Evolutionary conservation across 2,888 invertebrate genomes (phyloP).

Genomic region (Cosmia pyralina): DNA sequence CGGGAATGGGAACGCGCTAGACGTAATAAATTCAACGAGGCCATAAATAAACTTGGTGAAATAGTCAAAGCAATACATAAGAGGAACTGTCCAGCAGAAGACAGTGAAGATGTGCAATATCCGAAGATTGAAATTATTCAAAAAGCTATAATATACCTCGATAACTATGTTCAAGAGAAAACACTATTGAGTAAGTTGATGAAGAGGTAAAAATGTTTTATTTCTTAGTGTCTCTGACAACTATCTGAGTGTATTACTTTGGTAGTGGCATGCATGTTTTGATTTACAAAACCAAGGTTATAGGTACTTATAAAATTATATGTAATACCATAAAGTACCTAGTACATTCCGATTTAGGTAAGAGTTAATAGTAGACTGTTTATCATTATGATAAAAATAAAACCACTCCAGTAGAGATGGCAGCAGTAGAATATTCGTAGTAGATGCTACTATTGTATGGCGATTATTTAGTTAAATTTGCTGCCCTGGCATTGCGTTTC

Average conservation of each 20-base stretch:
- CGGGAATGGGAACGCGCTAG: conserved; percentile 93
- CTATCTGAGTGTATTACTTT: too few relatives aligned
- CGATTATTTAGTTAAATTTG: neutral
- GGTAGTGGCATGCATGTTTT: neutral
- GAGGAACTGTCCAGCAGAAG: conserved; percentile 71
- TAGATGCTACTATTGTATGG: too few relatives aligned
- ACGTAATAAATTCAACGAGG: conserved; percentile 91
- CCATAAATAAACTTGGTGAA: conserved; percentile 82
- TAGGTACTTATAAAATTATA: neutral
- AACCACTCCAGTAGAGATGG: neutral
- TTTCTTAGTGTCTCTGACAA: neutral
- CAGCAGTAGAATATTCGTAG: neutral
- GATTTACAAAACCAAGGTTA: too few relatives aligned
- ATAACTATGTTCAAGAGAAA: conserved; percentile 79
- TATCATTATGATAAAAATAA: neutral
- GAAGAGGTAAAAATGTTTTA: conserved; percentile 1
- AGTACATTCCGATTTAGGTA: neutral
- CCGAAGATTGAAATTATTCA: conserved; percentile 87
- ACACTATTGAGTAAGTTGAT: conserved; percentile 83
- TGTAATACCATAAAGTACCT: neutral
- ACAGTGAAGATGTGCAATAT: conserved; percentile 80
- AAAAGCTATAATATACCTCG: conserved; percentile 83
- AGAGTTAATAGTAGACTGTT: too few relatives aligned
- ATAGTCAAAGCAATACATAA: conserved; percentile 79
- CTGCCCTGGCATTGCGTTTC: neutral